Conservation (phyloP, 2,113 vertebrate genomes). For the Rattus rattus region DNA sequence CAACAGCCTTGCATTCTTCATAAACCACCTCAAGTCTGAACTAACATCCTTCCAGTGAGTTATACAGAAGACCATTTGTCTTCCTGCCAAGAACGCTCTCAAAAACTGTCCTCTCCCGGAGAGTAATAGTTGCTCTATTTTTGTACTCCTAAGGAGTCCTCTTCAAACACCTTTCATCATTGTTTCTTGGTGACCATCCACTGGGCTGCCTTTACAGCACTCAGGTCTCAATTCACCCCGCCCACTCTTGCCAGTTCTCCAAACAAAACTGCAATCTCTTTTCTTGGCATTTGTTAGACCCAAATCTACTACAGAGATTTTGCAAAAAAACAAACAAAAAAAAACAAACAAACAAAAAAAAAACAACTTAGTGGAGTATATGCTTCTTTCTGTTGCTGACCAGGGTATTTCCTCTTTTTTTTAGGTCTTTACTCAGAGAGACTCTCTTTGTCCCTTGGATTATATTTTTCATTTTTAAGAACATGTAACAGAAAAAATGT, state of each 20-base stretch:
- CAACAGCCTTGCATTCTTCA: neutral
- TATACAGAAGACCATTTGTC: neutral
- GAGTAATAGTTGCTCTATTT: neutral
- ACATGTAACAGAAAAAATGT: neutral
- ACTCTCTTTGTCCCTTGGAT: neutral
- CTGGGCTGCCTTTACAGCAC: accelerated
- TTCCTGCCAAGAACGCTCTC: neutral
- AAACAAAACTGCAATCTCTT: neutral
- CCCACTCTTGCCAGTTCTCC: accelerated
- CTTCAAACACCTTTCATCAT: neutral
- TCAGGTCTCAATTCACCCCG: neutral
- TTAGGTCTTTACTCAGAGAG: neutral
- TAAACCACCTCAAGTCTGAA: neutral
- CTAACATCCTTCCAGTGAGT: neutral
- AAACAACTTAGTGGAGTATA: accelerated
- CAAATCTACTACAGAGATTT: neutral
- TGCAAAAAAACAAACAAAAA: neutral
- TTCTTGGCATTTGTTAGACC: accelerated
- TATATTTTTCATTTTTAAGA: neutral
- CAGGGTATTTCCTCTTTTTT: neutral
- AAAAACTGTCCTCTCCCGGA: too few relatives aligned
- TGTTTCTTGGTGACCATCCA: neutral
- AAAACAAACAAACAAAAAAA: too few relatives aligned
- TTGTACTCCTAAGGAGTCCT: neutral
- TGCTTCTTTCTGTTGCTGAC: accelerated